Percentiles rank a stretch among this genome's conserved stretches.
phyloP scores from a whole-genome alignment of 2,113 vertebrate genomes.

The Hyperoodon ampullatus region DNA sequence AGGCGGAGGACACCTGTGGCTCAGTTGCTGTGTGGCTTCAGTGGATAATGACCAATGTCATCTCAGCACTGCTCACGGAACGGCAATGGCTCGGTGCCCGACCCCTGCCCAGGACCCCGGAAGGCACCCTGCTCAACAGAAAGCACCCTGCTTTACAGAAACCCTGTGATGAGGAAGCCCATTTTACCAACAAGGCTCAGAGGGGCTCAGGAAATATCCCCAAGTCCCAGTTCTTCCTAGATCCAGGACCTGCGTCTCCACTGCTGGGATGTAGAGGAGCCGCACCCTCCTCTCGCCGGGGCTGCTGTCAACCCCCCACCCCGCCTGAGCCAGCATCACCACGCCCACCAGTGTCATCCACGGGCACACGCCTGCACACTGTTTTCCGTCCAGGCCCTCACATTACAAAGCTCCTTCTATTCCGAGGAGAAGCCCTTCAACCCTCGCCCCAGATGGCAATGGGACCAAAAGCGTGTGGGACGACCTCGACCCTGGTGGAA shows the following conservation, averaged over 20 bases:
- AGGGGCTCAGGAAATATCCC: not conserved
- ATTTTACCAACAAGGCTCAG: not conserved
- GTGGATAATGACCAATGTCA: rapidly evolving
- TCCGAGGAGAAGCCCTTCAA: not conserved
- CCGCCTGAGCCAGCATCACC: not conserved
- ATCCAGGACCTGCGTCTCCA: not conserved
- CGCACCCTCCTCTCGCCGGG: not conserved
- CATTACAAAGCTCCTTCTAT: not conserved
- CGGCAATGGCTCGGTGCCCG: rapidly evolving
- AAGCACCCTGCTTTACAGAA: not conserved
- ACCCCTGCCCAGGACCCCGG: not conserved
- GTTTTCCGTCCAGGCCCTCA: too few relatives aligned
- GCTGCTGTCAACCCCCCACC: rapidly evolving
- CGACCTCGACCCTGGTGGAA: rapidly evolving
- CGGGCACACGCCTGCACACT: not conserved
- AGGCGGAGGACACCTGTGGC: not conserved
- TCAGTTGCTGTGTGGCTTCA: not conserved
- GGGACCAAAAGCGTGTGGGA: not conserved
- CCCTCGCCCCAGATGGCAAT: not conserved
- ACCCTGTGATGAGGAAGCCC: not conserved
- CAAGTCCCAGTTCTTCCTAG: not conserved
- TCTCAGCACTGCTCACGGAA: not conserved
- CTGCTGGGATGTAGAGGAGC: too few relatives aligned
- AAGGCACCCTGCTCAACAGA: not conserved
- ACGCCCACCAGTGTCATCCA: rapidly evolving